Evolutionary conservation across 2,797 vertebrate genomes (phyloP).

Genomic region (Rhabdomys pumilio): DNA sequence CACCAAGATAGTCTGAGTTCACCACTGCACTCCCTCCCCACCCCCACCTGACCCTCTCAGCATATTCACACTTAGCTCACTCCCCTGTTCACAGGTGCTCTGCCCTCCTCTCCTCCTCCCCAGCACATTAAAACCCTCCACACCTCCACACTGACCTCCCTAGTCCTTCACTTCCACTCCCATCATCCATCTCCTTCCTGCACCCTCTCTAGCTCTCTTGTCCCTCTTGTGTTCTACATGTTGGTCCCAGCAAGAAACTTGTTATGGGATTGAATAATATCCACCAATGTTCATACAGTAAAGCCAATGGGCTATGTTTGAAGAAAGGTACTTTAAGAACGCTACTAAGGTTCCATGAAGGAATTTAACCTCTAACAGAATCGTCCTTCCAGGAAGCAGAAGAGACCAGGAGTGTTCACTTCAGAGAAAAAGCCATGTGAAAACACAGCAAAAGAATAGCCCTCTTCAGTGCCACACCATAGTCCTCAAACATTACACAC

Average conservation of each 20-base stretch:
- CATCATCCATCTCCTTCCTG: not conserved
- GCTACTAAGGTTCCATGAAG: not conserved
- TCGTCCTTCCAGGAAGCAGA: not conserved
- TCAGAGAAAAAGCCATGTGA: not conserved
- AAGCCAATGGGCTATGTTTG: not conserved
- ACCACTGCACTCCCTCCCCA: not conserved
- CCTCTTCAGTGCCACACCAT: not conserved
- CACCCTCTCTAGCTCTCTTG: not conserved
- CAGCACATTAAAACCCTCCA: not conserved
- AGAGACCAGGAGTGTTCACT: not conserved
- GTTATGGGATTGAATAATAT: not conserved
- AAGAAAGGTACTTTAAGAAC: not conserved
- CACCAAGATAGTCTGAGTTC: not conserved
- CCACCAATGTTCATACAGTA: not conserved
- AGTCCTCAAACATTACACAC: not conserved
- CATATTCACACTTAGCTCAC: not conserved
- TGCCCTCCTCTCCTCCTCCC: not conserved
- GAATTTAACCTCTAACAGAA: not conserved
- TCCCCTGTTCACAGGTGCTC: not conserved
- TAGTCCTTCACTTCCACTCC: not conserved
- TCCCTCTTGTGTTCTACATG: not conserved
- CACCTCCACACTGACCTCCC: not conserved
- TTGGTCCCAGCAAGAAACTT: slow-evolving; percentile 24
- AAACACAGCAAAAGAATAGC: not conserved
- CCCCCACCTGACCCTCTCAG: not conserved